Conservation (phyloP, 2,113 vertebrate genomes). For the Cyprinodon brontotheroides region DNA sequence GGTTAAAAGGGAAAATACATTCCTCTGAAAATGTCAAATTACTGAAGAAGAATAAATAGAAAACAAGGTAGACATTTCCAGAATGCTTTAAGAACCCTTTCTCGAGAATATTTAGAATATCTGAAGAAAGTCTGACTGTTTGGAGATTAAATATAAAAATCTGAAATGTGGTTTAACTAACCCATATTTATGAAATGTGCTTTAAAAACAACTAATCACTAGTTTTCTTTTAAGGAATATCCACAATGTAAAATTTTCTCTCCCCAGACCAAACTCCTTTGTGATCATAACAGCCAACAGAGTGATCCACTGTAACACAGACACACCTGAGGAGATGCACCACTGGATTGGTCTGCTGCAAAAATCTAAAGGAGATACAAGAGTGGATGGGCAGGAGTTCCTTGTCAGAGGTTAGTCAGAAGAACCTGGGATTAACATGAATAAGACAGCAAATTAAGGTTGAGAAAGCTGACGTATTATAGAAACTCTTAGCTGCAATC, state of each 20-base stretch:
- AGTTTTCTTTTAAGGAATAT: neutral
- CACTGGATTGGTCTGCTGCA: slow-evolving; percentile 95
- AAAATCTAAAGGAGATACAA: slow-evolving; percentile 89
- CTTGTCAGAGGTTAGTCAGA: slow-evolving; percentile 85
- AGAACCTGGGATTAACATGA: neutral
- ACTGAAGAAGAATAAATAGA: neutral
- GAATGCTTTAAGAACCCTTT: neutral
- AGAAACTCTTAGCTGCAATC: neutral
- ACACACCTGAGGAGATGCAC: slow-evolving; percentile 93
- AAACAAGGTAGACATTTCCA: neutral
- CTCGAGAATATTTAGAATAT: neutral
- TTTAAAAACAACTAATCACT: no score
- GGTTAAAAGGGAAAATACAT: no score
- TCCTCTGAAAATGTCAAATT: no score
- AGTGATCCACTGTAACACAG: slow-evolving; percentile 92
- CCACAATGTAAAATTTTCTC: rapidly evolving
- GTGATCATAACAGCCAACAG: slow-evolving; percentile 95
- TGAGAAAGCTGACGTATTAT: neutral
- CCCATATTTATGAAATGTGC: no score
- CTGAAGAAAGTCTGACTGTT: neutral
- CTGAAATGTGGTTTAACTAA: neutral
- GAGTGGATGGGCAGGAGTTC: slow-evolving; percentile 89
- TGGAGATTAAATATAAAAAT: neutral
- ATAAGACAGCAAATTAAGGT: neutral
- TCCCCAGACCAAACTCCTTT: slow-evolving; percentile 89